Base-by-base conservation (phyloP, 2,797 vertebrate genomes). In the Etheostoma nigrum region DNA sequence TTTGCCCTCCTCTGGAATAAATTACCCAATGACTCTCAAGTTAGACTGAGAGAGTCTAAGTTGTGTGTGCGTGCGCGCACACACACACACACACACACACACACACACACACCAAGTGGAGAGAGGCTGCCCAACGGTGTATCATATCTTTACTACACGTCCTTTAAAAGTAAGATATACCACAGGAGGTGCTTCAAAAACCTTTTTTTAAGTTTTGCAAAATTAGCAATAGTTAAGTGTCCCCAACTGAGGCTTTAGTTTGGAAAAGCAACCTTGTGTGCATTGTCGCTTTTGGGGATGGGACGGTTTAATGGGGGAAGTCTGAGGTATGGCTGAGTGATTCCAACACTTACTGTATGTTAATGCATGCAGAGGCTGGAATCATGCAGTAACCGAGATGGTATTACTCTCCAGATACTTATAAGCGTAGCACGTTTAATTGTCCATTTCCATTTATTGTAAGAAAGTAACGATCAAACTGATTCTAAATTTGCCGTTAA, bases 1-100 rank as follows among this genome's bases (percentile, higher is more conserved):
- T 91, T 90, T 92, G 87, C 88, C 88, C 86, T 93, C 88, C 89
- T 86, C 88, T 91, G 90, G 92, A 95, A 95, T 94, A 93, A 93
- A 94, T 94, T 93, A 93, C 83, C 91, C 86, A 90, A 86, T 89
- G 92, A 89, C 87, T 92, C 90, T 91, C 86, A 92, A 89, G 64
- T 87, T 85, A 90, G 90, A 92, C 30, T 30, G 30, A 30, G 30
- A 5, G 30, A 27, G 27, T 23, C 21, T 23, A 23, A 23, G 21
- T 23, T 23, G 21, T 23, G 21, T 23, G 21, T 23, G 21, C 3
- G 27, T 1, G 27, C 27, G 27, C 27, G 4, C 27, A 4, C 27
- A 4, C 27, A 27, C 27, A 27, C 49, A 44, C 67, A 65, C 75
- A 62, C 62, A 60, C 76, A 12, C 61, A 70, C 74, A 70, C 68